phyloP scores from a whole-genome alignment of 2,797 vertebrate species.

The Clarias laeviceps region DNA sequence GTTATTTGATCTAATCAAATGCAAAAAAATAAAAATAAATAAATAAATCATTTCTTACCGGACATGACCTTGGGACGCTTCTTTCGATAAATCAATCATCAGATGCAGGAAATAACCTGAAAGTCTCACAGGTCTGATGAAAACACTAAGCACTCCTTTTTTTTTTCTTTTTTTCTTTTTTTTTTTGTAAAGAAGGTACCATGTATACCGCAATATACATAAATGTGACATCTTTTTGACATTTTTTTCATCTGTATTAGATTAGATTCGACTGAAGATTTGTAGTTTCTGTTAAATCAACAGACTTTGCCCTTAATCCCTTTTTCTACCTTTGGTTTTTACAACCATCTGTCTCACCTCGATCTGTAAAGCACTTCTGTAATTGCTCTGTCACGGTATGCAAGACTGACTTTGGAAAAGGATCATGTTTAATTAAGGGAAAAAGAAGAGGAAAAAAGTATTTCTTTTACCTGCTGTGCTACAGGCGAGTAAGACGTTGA shows the following conservation, averaged over 20 bases:
- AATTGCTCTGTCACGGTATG: background rate
- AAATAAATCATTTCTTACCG: background rate
- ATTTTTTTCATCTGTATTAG: background rate
- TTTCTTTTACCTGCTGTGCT: background rate
- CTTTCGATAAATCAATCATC: background rate
- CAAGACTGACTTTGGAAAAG: background rate
- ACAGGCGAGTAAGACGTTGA: conserved; percentile 3
- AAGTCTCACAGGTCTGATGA: background rate
- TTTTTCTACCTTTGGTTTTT: no score
- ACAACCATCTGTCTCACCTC: background rate
- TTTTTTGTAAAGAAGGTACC: background rate
- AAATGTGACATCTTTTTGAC: background rate
- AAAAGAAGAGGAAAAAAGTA: background rate
- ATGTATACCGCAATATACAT: background rate
- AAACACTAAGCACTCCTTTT: background rate
- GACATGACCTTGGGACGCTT: background rate
- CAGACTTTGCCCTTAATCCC: background rate
- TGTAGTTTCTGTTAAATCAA: background rate
- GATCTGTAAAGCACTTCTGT: background rate
- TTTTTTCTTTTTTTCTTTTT: background rate
- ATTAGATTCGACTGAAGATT: background rate
- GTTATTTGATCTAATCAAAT: background rate
- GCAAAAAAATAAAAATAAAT: background rate
- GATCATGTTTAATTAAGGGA: conserved; percentile 7
- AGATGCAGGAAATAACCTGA: background rate